Conservation (phyloP, 2,113 vertebrate genomes). For the Cariama cristata region DNA sequence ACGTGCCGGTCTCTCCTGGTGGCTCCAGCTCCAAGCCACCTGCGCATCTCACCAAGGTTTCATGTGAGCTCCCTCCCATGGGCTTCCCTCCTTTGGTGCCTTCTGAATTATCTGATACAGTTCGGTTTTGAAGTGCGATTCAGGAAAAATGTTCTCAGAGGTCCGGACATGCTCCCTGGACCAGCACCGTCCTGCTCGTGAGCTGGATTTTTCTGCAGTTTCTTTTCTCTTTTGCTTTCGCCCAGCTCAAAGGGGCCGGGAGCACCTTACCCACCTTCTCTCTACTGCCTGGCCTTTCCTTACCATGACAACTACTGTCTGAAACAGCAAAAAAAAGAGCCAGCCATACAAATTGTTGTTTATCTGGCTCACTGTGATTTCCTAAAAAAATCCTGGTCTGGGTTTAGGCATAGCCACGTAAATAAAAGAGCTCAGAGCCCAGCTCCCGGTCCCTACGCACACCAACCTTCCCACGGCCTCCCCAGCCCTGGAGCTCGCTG, state of each 20-base stretch:
- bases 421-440: background rate
- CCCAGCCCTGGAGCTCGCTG: background rate
- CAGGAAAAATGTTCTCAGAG: background rate
- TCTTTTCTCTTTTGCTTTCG: background rate
- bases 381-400: background rate
- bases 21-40: background rate
- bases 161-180: background rate
- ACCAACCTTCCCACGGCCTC: background rate
- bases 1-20: accelerated
- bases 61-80: background rate
- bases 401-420: background rate
- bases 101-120: background rate
- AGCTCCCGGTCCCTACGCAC: background rate
- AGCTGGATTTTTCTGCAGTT: background rate
- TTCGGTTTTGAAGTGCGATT: background rate
- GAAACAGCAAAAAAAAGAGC: background rate
- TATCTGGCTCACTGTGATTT: background rate
- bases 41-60: background rate
- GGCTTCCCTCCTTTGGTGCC: background rate
- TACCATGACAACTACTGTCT: background rate
- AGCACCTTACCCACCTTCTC: background rate
- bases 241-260: background rate
- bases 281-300: background rate
- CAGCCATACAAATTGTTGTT: background rate
- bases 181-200: background rate